Conservation (phyloP, 2,888 invertebrate genomes). For the Xestia xanthographa region DNA sequence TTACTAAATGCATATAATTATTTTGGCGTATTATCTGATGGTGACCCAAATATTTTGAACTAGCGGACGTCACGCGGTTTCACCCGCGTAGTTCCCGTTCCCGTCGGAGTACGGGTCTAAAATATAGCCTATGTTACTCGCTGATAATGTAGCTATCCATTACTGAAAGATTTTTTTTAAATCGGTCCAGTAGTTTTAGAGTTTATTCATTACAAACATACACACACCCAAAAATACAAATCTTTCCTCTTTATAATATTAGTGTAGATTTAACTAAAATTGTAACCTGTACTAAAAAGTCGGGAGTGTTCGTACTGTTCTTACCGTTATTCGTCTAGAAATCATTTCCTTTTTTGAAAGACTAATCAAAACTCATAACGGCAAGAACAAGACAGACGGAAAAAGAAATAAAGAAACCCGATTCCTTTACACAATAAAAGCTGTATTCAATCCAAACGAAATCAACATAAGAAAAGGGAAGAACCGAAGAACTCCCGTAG, state of each 20-base stretch:
- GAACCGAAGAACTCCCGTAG: slow-evolving; percentile 72
- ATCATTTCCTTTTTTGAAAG: slow-evolving; percentile 4
- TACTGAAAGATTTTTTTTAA: too few relatives aligned
- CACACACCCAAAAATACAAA: too few relatives aligned
- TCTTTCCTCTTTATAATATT: too few relatives aligned
- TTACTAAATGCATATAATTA: background rate
- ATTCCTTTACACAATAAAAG: slow-evolving; percentile 66
- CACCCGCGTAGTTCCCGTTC: too few relatives aligned
- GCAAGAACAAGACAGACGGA: slow-evolving; percentile 33
- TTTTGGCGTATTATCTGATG: too few relatives aligned
- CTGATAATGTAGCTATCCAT: too few relatives aligned
- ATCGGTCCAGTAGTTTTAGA: too few relatives aligned
- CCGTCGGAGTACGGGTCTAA: too few relatives aligned
- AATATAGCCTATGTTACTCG: too few relatives aligned
- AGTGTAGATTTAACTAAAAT: background rate
- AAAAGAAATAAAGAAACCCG: slow-evolving; percentile 31
- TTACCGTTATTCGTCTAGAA: background rate
- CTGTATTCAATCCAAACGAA: slow-evolving; percentile 73
- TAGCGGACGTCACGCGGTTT: too few relatives aligned
- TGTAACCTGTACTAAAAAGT: background rate
- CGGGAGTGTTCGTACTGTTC: background rate
- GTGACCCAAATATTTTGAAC: background rate
- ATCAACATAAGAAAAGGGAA: slow-evolving; percentile 78
- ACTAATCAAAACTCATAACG: slow-evolving; percentile 34
- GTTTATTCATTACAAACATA: too few relatives aligned